phyloP scores from a whole-genome alignment of 2,797 vertebrate genomes.

The Neostethus bicornis region DNA sequence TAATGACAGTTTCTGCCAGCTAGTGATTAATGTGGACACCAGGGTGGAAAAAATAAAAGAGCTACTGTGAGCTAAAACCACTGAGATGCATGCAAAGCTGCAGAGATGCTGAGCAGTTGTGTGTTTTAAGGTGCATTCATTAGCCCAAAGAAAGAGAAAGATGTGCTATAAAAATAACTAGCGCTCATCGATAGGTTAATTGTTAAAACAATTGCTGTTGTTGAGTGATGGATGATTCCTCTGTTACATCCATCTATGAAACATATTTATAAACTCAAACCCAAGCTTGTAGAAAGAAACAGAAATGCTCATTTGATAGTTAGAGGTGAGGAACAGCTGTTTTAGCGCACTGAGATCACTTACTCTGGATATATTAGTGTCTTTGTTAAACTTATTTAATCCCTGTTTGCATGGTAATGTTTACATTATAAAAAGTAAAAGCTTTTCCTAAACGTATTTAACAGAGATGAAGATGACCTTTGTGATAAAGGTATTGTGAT shows the following conservation, averaged over 20 bases:
- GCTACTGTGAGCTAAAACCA: not conserved
- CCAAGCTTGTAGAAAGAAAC: not conserved
- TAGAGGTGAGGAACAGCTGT: constrained; percentile 8
- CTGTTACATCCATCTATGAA: not conserved
- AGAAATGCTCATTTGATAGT: not conserved
- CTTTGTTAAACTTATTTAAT: constrained; percentile 13
- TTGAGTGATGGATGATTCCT: constrained; percentile 8
- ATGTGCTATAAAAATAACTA: constrained; percentile 14
- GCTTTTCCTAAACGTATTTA: no score
- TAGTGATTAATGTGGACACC: constrained; percentile 32
- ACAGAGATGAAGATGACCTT: no score
- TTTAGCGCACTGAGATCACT: constrained; percentile 19
- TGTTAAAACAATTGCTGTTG: constrained; percentile 17
- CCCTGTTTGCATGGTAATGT: no score
- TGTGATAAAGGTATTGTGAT: no score
- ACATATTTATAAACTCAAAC: constrained; percentile 3
- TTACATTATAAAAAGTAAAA: no score
- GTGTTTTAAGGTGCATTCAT: constrained; percentile 26
- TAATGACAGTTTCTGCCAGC: constrained; percentile 31
- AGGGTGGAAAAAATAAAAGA: constrained; percentile 14
- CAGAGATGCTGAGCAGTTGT: constrained; percentile 5
- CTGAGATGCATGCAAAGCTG: constrained; percentile 16
- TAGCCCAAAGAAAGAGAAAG: constrained; percentile 24
- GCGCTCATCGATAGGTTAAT: constrained; percentile 11
- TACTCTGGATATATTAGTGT: constrained; percentile 24